Percentiles rank a stretch among this genome's conserved stretches.
Conservation (phyloP, 2,888 invertebrate species). For the Junonia oenone region DNA sequence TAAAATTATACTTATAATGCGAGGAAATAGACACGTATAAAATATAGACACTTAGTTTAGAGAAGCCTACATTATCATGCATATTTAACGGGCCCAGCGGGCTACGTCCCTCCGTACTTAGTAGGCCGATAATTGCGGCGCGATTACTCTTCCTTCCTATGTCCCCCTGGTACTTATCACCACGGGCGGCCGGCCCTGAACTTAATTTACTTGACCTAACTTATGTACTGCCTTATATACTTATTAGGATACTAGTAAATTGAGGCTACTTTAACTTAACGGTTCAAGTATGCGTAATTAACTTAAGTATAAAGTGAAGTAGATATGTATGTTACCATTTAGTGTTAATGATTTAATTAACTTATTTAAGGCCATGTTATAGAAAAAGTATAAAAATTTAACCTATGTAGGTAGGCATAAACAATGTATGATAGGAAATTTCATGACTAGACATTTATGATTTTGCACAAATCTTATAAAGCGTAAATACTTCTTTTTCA, state of each 20-base stretch:
- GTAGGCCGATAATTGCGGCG: constrained; percentile 69
- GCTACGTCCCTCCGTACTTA: constrained; percentile 60
- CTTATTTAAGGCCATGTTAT: too few relatives aligned
- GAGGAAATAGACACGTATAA: too few relatives aligned
- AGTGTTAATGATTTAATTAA: not conserved
- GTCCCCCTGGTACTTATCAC: constrained; percentile 23
- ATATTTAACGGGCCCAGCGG: constrained; percentile 37
- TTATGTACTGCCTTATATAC: not conserved
- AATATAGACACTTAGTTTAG: not conserved
- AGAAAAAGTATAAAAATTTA: too few relatives aligned
- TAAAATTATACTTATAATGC: too few relatives aligned
- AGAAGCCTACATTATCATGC: constrained; percentile 2
- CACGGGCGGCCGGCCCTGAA: constrained; percentile 4
- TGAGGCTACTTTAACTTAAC: not conserved
- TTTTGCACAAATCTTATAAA: too few relatives aligned
- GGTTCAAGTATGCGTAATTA: not conserved
- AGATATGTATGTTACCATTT: not conserved
- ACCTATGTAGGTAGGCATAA: too few relatives aligned
- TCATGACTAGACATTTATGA: too few relatives aligned
- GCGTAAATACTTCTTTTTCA: too few relatives aligned
- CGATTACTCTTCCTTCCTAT: constrained; percentile 43
- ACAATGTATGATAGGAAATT: too few relatives aligned
- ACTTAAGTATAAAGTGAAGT: not conserved
- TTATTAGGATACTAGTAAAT: not conserved
- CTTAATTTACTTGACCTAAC: constrained; percentile 11